phyloP scores from a whole-genome alignment of 2,113 vertebrate species.

The Epinephelus lanceolatus region DNA sequence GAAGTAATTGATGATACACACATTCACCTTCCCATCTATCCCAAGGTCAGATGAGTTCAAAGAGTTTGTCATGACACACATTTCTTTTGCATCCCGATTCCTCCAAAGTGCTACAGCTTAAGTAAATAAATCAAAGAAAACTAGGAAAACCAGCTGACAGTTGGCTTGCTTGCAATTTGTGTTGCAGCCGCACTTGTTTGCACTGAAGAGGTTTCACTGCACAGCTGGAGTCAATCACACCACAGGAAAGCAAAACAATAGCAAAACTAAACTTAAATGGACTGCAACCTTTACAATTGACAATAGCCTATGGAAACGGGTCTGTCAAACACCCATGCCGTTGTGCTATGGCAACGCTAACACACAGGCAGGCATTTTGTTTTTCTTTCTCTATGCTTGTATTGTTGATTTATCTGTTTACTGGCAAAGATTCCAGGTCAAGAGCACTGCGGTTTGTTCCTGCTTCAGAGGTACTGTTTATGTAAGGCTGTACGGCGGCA shows the following conservation, averaged over 20 bases:
- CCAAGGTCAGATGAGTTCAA: background rate
- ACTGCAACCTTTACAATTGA: conserved; percentile 49
- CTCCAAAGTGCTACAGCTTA: background rate
- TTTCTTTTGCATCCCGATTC: background rate
- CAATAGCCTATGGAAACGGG: conserved; percentile 49
- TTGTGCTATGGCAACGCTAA: conserved; percentile 39
- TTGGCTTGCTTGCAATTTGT: conserved; percentile 12
- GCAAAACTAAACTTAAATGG: conserved; percentile 43
- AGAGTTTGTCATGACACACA: background rate
- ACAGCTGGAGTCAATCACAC: conserved; percentile 46
- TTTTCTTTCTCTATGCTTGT: conserved; percentile 46
- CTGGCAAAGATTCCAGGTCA: conserved; percentile 67
- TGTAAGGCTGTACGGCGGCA: conserved; percentile 75
- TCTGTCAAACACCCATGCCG: conserved; percentile 31
- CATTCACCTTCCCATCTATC: background rate
- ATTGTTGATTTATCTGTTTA: conserved; percentile 71
- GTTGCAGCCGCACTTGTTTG: conserved; percentile 14
- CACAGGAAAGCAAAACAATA: conserved; percentile 33
- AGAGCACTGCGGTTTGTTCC: conserved; percentile 61
- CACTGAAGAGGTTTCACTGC: conserved; percentile 32
- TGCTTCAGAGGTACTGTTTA: conserved; percentile 79
- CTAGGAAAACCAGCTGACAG: conserved; percentile 13
- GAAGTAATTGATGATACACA: background rate
- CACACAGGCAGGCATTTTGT: conserved; percentile 43
- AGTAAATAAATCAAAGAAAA: conserved; percentile 5